Evolutionary conservation across 2,113 vertebrate genomes (phyloP), one percentile per base, ranked within the genome.

Genomic region (Oenanthe melanoleuca): DNA sequence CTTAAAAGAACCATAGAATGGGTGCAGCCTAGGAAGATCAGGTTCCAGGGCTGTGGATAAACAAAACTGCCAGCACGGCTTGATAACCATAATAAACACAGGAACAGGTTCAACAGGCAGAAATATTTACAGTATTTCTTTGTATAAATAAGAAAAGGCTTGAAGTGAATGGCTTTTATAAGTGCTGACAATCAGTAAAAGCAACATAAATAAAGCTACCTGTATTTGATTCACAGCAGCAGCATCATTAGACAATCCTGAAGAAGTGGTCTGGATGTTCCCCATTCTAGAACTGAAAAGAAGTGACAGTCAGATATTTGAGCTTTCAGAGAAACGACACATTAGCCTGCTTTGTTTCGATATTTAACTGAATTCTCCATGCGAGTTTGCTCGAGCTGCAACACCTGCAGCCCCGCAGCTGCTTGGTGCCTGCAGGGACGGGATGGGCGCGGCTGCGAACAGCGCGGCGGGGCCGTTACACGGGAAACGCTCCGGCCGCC

Each of bases 261-360:
- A 59, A 33, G 93, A 38, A 20, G 92, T 0, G 0, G 96, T 72
- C 23, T 50, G 59, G 12, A 14, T 94, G 56, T 80, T 98, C 40
- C 96, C 98, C 98, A 98, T 98, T 33, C 97, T 98, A 75, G 65
- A 96, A 50, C 79, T 89, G 12, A 65, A 85, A 44, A 57, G n/a
- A 74, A 88, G 52, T 2, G 3, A 3, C 13, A 45, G 13, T 86
- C 55, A 77, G 25, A 33, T 5, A 52, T 3, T 14, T 0, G 3
- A 60, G 52, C 18, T 59, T 59, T 21, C 55, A 47, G 9, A 34
- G 9, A 19, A 60, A 19, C 1, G 4, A 20, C 34, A 3, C 20
- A 0, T 4, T 0, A 1, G 8, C 6, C 23, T 3, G 17, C 3
- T 57, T 23, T 7, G 31, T 52, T 65, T 23, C 4, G 44, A 2